Conservation (phyloP, 2,113 vertebrate genomes). For the Eonycteris spelaea region DNA sequence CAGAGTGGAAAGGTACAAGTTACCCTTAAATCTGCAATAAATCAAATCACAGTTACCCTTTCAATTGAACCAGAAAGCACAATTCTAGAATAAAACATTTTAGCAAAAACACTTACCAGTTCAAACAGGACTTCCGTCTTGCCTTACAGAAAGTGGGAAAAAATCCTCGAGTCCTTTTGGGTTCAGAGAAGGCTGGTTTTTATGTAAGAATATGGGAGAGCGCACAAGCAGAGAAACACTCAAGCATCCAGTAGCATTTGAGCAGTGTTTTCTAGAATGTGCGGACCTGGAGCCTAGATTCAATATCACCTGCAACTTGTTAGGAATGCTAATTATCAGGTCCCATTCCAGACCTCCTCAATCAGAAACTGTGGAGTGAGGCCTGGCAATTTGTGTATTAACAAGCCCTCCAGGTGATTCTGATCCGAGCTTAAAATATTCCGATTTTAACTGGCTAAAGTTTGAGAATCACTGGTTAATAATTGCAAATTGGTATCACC, state of each 20-base stretch:
- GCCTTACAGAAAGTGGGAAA: not conserved
- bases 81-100: not conserved
- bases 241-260: not conserved
- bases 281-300: not conserved
- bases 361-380: not conserved
- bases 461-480: not conserved
- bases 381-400: not conserved
- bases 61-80: not conserved
- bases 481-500: not conserved
- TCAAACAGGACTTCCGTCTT: not conserved
- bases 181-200: not conserved
- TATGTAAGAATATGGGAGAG: not conserved
- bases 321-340: not conserved
- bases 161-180: not conserved
- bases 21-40: not conserved
- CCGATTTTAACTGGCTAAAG: not conserved
- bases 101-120: not conserved
- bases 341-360: not conserved
- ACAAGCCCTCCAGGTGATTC: not conserved
- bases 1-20: not conserved
- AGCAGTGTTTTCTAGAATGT: not conserved
- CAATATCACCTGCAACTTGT: not conserved
- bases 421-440: not conserved
- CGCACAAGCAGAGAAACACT: not conserved
- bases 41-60: not conserved